phyloP scores from a whole-genome alignment of 2,113 vertebrate genomes.

The Phaethon lepturus region DNA sequence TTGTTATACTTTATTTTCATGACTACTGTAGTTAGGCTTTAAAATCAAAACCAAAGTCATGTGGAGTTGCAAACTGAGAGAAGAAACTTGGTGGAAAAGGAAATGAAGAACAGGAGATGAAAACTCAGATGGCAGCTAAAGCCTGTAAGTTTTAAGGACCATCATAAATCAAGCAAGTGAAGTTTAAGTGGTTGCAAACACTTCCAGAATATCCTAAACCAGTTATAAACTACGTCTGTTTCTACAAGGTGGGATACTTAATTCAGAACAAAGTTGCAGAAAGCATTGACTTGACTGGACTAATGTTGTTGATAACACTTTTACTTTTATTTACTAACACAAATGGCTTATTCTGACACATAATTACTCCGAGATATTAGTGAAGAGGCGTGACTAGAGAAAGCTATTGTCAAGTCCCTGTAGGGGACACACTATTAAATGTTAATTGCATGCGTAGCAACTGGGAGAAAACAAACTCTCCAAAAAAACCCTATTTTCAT shows the following conservation, averaged over 20 bases:
- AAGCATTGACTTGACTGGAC: neutral
- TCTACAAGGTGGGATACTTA: neutral
- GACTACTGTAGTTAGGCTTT: neutral
- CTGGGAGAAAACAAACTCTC: neutral
- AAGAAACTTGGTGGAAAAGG: neutral
- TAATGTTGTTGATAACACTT: neutral
- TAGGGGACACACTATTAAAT: neutral
- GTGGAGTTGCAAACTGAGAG: neutral
- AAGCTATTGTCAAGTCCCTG: neutral
- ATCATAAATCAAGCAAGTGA: neutral
- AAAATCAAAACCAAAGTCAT: neutral
- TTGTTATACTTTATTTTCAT: neutral
- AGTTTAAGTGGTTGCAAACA: neutral
- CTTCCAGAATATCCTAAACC: neutral
- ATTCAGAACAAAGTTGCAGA: neutral
- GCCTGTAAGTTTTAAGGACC: neutral
- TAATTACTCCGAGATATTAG: neutral
- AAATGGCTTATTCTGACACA: neutral
- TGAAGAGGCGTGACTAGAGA: neutral
- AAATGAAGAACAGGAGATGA: neutral
- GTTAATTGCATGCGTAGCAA: neutral
- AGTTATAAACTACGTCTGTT: neutral
- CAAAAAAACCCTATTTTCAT: accelerated
- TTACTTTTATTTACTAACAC: neutral
- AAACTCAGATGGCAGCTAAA: neutral